Evolutionary conservation across 2,888 invertebrate species (phyloP).

Genomic region (Andrena fulva): DNA sequence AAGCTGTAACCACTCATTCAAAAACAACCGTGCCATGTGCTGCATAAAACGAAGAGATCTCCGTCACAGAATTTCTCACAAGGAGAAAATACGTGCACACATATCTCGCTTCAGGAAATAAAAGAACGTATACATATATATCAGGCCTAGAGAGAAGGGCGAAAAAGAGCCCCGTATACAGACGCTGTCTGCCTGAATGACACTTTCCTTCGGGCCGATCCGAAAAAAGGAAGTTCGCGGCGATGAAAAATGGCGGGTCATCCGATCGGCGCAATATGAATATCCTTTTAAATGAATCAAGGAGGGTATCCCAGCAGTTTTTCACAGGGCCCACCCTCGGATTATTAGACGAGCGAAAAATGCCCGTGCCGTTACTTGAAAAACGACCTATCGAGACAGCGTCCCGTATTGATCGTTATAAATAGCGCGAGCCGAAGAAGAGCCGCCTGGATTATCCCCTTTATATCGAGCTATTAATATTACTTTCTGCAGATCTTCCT

Average conservation of each 20-base stretch:
- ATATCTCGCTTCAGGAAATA: too few relatives aligned
- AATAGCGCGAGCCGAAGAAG: slow-evolving; percentile 62
- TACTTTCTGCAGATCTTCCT: slow-evolving; percentile 74
- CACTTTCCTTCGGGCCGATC: not conserved
- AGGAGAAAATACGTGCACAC: too few relatives aligned
- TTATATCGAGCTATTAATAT: slow-evolving; percentile 77
- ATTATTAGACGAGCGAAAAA: slow-evolving; percentile 73
- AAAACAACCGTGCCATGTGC: too few relatives aligned
- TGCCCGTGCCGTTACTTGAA: slow-evolving; percentile 63
- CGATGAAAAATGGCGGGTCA: slow-evolving; percentile 58
- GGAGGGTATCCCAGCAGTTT: slow-evolving; percentile 59
- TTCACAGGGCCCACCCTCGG: slow-evolving; percentile 58
- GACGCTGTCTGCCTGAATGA: slow-evolving; percentile 28
- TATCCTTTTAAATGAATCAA: slow-evolving; percentile 69
- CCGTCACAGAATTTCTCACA: too few relatives aligned
- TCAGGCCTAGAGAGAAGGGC: too few relatives aligned
- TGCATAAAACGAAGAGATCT: too few relatives aligned
- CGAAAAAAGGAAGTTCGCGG: slow-evolving; percentile 5
- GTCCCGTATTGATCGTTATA: slow-evolving; percentile 75
- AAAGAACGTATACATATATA: too few relatives aligned
- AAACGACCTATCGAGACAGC: slow-evolving; percentile 67
- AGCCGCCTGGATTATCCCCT: slow-evolving; percentile 69
- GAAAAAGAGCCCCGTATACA: not conserved
- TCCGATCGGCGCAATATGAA: slow-evolving; percentile 59
- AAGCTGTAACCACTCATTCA: too few relatives aligned